Percentiles rank a stretch among this genome's conserved stretches.
These are phyloP conservation scores for Spodoptera littoralis DNA, from an alignment of 2,888 invertebrate species.

Conservation along the genomic window DNA sequence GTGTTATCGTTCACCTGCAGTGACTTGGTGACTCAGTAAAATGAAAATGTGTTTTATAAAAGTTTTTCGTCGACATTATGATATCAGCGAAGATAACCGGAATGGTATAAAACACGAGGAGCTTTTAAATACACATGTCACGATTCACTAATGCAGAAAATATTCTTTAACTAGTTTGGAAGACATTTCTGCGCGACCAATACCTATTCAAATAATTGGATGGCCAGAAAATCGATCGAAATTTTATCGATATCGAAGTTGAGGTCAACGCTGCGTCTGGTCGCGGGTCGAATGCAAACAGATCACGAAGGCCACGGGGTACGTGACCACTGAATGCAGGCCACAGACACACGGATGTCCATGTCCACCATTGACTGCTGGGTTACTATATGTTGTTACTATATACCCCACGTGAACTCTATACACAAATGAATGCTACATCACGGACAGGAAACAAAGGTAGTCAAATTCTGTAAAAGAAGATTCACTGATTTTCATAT, in stretches of 20 bases:
- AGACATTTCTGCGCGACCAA: too few relatives aligned
- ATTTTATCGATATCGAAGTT: conserved; percentile 32
- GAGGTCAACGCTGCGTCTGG: conserved; percentile 47
- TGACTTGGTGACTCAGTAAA: not conserved
- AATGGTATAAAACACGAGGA: too few relatives aligned
- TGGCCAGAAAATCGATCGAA: not conserved
- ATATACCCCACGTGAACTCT: conserved; percentile 37
- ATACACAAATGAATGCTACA: conserved; percentile 29
- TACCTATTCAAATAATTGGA: not conserved
- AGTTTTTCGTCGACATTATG: conserved; percentile 3
- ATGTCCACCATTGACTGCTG: conserved; percentile 61
- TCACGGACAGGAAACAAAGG: conserved; percentile 26
- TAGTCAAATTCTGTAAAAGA: not conserved
- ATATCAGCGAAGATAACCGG: too few relatives aligned
- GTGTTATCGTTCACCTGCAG: conserved; percentile 42
- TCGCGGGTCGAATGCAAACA: conserved; percentile 68
- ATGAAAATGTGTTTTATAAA: conserved; percentile 12
- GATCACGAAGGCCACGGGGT: conserved; percentile 70
- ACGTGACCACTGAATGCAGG: conserved; percentile 78
- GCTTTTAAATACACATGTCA: too few relatives aligned
- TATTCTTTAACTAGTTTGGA: too few relatives aligned
- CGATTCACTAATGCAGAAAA: too few relatives aligned
- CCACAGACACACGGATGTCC: conserved; percentile 73
- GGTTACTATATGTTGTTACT: conserved; percentile 48
- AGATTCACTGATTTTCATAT: too few relatives aligned